Evolutionary conservation across 2,888 invertebrate species (phyloP).

Genomic region (Acronicta alni): DNA sequence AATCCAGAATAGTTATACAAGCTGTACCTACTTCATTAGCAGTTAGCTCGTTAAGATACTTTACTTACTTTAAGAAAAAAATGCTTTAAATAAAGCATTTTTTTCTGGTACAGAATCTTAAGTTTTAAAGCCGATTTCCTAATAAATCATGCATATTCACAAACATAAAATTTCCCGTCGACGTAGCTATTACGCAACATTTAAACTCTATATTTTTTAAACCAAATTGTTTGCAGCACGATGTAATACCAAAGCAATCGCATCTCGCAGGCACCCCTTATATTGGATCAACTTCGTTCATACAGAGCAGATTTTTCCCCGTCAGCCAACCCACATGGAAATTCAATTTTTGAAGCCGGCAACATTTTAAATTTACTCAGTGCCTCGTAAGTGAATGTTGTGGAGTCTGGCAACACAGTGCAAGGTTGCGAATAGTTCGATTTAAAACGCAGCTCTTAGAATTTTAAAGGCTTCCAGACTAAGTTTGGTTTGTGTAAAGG

Average conservation of each 20-base stretch:
- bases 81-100: no score
- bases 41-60: no score
- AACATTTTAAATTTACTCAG: slow-evolving; percentile 34
- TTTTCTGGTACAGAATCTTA: no score
- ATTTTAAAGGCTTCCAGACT: slow-evolving; percentile 6
- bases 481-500: slow-evolving; percentile 16
- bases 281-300: slow-evolving; percentile 20
- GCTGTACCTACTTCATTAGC: no score
- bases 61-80: no score
- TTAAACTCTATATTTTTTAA: no score
- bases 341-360: slow-evolving; percentile 49
- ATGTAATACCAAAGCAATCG: neutral
- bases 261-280: slow-evolving; percentile 11
- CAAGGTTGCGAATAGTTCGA: slow-evolving; percentile 1
- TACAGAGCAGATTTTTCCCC: slow-evolving; percentile 19
- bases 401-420: slow-evolving; percentile 18
- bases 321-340: slow-evolving; percentile 29
- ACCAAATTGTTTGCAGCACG: neutral
- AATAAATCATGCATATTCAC: no score
- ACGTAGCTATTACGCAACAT: neutral
- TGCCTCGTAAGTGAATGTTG: slow-evolving; percentile 38
- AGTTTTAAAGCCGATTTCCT: no score
- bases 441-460: slow-evolving; percentile 12
- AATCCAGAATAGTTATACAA: no score
- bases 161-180: no score